Conservation (phyloP, 2,797 vertebrate genomes). For the Centroberyx gerrardi region DNA sequence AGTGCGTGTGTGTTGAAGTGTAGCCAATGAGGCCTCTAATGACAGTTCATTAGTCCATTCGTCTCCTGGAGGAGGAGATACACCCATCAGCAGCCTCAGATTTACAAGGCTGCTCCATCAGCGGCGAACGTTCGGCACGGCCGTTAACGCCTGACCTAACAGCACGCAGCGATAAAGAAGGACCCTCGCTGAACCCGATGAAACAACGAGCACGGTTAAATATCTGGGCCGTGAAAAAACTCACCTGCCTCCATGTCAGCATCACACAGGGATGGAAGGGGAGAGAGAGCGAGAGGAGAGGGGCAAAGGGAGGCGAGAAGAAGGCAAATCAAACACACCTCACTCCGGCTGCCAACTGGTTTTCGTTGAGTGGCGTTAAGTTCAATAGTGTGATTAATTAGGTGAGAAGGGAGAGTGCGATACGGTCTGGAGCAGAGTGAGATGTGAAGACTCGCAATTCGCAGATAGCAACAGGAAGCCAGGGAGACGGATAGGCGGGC, state of each 20-base stretch:
- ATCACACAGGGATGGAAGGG: neutral
- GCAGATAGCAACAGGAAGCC: conserved; percentile 38
- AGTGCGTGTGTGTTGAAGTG: conserved; percentile 1
- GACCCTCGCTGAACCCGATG: conserved; percentile 39
- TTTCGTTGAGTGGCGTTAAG: conserved; percentile 62
- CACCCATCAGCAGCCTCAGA: conserved; percentile 53
- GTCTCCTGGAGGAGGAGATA: conserved; percentile 45
- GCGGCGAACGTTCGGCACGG: neutral
- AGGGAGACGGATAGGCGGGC: conserved; percentile 24
- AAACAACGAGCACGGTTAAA: conserved; percentile 33
- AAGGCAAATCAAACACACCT: conserved; percentile 25
- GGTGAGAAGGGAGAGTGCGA: conserved; percentile 68
- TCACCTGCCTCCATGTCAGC: conserved; percentile 3
- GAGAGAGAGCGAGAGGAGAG: too few species aligned
- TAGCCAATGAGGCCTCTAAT: conserved; percentile 36
- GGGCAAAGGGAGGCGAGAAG: neutral
- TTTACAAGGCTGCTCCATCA: conserved; percentile 61
- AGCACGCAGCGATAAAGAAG: conserved; percentile 57
- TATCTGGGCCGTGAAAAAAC: conserved; percentile 40
- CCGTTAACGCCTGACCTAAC: conserved; percentile 62
- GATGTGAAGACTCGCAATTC: conserved; percentile 59
- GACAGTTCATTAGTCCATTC: conserved; percentile 53
- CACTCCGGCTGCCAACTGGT: conserved; percentile 37
- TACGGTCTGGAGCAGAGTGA: conserved; percentile 51
- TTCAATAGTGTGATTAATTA: conserved; percentile 77